phyloP scores from a whole-genome alignment of 2,888 invertebrate species.

The Sussaba pulchella region DNA sequence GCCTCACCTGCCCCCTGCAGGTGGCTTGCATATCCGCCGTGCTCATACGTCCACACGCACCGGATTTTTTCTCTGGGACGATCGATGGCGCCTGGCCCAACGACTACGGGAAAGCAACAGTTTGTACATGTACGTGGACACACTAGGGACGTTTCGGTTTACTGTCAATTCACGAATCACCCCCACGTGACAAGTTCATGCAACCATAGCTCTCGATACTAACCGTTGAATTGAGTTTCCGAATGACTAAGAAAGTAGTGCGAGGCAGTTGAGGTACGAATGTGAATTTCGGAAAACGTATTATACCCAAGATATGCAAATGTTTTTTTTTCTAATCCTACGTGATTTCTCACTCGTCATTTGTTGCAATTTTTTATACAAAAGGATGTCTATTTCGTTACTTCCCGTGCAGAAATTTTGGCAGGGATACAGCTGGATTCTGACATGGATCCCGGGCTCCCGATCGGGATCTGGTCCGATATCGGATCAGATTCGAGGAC shows the following conservation, averaged over 20 bases:
- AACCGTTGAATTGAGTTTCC: conserved; percentile 38
- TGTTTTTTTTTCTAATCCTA: no score
- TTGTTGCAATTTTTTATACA: no score
- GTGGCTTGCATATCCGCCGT: conserved; percentile 73
- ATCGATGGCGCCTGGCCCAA: conserved; percentile 61
- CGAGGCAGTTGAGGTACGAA: not conserved
- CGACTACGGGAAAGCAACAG: conserved; percentile 50
- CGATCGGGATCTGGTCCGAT: no score
- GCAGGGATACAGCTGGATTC: no score
- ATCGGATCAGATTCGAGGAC: no score
- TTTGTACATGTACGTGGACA: conserved; percentile 27
- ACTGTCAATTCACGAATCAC: conserved; percentile 57
- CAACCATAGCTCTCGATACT: conserved; percentile 31
- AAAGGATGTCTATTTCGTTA: no score
- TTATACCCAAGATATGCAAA: no score
- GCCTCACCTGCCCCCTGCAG: conserved; percentile 79
- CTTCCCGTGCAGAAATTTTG: no score
- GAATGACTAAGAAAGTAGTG: not conserved
- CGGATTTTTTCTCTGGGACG: conserved; percentile 68
- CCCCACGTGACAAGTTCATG: conserved; percentile 55
- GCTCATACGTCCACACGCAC: conserved; percentile 61
- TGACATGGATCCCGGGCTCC: no score
- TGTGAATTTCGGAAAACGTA: no score
- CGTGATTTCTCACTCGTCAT: no score
- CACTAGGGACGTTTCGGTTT: conserved; percentile 55